phyloP scores from a whole-genome alignment of 2,113 vertebrate species.

The Balaeniceps rex region DNA sequence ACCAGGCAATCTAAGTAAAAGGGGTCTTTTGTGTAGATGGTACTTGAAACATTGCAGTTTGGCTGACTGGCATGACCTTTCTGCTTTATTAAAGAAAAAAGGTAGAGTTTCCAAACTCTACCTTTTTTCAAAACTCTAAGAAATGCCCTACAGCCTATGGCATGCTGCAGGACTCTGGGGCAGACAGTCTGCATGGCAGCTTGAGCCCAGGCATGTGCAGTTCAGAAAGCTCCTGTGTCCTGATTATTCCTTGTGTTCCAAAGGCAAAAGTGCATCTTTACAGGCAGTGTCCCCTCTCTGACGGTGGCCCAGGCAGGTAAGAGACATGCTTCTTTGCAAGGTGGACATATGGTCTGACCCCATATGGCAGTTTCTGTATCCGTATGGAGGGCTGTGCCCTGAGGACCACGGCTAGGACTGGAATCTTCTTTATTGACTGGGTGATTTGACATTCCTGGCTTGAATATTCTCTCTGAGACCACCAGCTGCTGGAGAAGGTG shows the following conservation, averaged over 20 bases:
- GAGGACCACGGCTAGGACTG: not conserved
- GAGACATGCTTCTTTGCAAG: not conserved
- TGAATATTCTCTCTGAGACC: not conserved
- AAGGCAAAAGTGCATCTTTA: not conserved
- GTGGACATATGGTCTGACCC: not conserved
- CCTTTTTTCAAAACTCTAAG: not conserved
- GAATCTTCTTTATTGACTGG: not conserved
- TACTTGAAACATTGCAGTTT: not conserved
- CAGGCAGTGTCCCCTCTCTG: not conserved
- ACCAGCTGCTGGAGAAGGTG: not conserved
- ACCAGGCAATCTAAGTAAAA: not conserved
- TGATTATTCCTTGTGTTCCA: not conserved
- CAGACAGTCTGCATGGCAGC: not conserved
- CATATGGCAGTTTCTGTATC: not conserved
- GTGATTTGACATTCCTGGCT: not conserved
- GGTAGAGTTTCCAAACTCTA: not conserved
- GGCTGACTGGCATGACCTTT: not conserved
- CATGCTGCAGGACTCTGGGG: fast-evolving
- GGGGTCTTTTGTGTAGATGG: not conserved
- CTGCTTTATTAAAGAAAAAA: not conserved
- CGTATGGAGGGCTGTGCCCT: not conserved
- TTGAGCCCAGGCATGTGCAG: not conserved
- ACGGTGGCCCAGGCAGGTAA: not conserved
- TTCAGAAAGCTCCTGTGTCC: not conserved
- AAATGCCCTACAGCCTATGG: not conserved